Base-by-base conservation (phyloP, 1,140 invertebrate genomes). In the Sitophilus oryzae region DNA sequence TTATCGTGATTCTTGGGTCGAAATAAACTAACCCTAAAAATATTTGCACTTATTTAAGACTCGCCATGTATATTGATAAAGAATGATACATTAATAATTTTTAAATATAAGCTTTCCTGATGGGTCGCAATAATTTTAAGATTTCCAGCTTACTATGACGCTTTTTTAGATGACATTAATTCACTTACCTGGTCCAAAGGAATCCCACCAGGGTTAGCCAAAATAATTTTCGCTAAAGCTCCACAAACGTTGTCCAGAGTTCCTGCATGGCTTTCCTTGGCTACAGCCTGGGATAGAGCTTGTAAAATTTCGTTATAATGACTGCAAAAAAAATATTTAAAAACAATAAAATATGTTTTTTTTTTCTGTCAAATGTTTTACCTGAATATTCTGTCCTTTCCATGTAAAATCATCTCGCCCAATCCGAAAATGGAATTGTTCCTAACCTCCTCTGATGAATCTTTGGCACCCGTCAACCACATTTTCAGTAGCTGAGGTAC, bases 191-290 rank as follows among this genome's bases (percentile, higher is more conserved):
- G 80, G 2, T 79, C 76, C 5, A 90, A 60, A 10, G 86, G 86
- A 22, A 90, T 68, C 53, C 73, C 75, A 15, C 65, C 64, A 16
- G 76, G 68, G 72, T 88, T 86, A 0, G 78, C 77, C 14, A 83
- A 73, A 25, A 91, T 86, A 46, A 90, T 74, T 35, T 87, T 77
- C 14, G 86, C 83, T 30, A 88, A 76, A 14, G 87, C 86, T 49
- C 85, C 87, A 69, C 86, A 85, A 51, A 89, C 82, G 64, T 91
- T 91, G 64, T 91, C 88, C 20, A 85, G 67, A 1, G 81, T 81
- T 20, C 81, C 73, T 0, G 72, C 69, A 61, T 83, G 76, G 1
- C 71, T 73, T 67, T 89, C 87, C 58, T 77, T 79, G 15, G 71
- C 66, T 40, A 89, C 75, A 0, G 79, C 74, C n/a, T 73, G 67